These are phyloP conservation scores for Lutjanus argentimaculatus DNA, from an alignment of 2,797 vertebrate genomes.

Conservation along the genomic window DNA sequence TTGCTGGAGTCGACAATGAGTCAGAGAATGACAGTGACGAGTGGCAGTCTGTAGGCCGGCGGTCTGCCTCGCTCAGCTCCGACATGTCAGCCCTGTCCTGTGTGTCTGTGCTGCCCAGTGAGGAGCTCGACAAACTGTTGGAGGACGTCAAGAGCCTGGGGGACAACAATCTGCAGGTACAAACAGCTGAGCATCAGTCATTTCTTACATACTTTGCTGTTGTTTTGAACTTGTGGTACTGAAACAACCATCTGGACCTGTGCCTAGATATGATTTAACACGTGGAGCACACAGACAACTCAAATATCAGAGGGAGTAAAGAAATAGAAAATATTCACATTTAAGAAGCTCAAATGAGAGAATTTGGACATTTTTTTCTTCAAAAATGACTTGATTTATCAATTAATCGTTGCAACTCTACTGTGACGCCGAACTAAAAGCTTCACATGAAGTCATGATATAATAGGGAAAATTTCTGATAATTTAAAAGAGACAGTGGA, in stretches of 20 bases:
- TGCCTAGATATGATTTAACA: neutral
- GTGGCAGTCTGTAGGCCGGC: slow-evolving; percentile 56
- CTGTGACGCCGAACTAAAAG: too few relatives aligned
- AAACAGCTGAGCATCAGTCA: neutral
- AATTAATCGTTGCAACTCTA: too few relatives aligned
- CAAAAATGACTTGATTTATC: too few relatives aligned
- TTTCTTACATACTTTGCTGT: neutral
- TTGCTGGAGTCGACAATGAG: slow-evolving; percentile 81
- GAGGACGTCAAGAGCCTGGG: slow-evolving; percentile 85
- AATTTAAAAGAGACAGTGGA: too few relatives aligned
- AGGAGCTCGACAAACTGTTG: slow-evolving; percentile 86
- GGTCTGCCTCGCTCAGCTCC: slow-evolving; percentile 85
- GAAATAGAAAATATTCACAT: too few relatives aligned
- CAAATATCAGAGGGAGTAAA: too few relatives aligned
- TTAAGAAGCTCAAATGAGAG: too few relatives aligned
- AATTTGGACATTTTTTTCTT: too few relatives aligned
- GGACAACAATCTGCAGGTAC: slow-evolving; percentile 83
- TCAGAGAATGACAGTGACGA: slow-evolving; percentile 75
- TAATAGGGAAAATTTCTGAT: too few relatives aligned
- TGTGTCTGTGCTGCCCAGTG: slow-evolving; percentile 84
- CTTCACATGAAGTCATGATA: too few relatives aligned
- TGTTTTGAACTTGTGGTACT: neutral
- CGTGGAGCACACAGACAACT: too few relatives aligned
- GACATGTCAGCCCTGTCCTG: slow-evolving; percentile 85
- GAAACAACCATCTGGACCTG: neutral